These are phyloP conservation scores for Clusia tigrina DNA, from an alignment of 2,888 invertebrate species.

Conservation along the genomic window DNA sequence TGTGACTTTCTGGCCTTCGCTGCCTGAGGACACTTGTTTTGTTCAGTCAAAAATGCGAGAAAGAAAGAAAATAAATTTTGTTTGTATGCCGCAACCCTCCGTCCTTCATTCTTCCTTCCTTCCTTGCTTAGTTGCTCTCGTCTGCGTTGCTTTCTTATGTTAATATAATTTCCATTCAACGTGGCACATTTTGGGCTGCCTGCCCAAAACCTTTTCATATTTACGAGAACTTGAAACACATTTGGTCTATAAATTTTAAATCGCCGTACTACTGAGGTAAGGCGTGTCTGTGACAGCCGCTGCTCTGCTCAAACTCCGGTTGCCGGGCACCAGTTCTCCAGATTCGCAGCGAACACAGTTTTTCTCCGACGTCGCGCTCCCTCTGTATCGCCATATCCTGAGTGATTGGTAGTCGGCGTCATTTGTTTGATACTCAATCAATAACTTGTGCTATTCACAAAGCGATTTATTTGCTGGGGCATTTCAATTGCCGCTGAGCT, in stretches of 20 bases:
- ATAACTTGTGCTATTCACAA: neutral
- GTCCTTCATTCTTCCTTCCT: neutral
- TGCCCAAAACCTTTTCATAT: neutral
- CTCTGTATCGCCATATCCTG: neutral
- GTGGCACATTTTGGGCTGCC: conserved; percentile 2
- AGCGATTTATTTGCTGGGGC: neutral
- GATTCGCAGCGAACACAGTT: neutral
- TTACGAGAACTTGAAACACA: neutral
- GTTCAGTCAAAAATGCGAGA: too few species aligned
- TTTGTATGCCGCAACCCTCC: neutral
- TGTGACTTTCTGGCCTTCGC: conserved; percentile 15
- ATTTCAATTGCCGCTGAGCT: neutral
- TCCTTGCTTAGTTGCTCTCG: neutral
- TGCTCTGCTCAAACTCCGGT: neutral
- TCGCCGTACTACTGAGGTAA: too few species aligned
- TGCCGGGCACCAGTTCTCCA: too few species aligned
- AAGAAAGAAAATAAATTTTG: too few species aligned
- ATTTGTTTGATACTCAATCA: neutral
- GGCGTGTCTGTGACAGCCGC: neutral
- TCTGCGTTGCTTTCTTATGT: neutral
- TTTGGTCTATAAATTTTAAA: too few species aligned
- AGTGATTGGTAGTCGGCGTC: neutral
- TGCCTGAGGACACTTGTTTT: too few species aligned
- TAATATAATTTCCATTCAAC: conserved; percentile 15
- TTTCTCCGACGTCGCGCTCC: neutral